phyloP scores from a whole-genome alignment of 2,888 invertebrate species.

The Resseliella maxima region DNA sequence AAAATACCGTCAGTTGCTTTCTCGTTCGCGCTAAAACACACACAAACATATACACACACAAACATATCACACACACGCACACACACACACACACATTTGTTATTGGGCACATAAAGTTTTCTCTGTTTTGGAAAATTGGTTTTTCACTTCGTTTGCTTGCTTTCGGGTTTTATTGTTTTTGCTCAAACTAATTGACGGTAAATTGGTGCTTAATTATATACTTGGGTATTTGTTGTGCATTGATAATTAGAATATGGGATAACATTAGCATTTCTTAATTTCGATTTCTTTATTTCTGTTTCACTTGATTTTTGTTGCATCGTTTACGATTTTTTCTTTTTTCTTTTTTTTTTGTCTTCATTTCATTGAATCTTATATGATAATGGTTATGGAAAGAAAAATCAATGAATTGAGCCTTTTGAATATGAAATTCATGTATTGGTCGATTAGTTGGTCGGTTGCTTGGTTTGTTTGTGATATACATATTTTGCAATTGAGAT shows the following conservation, averaged over 20 bases:
- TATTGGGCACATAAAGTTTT: not conserved
- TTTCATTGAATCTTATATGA: too few relatives aligned
- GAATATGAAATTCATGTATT: too few relatives aligned
- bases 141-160: slow-evolving; percentile 55
- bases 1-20: too few relatives aligned
- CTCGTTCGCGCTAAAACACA: too few relatives aligned
- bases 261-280: slow-evolving; percentile 53
- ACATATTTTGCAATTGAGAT: too few relatives aligned
- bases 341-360: not conserved
- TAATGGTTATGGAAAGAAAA: too few relatives aligned
- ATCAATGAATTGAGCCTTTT: too few relatives aligned
- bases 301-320: not conserved
- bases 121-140: slow-evolving; percentile 52
- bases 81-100: not conserved
- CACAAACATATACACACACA: not conserved
- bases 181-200: slow-evolving; percentile 47
- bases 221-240: slow-evolving; percentile 40
- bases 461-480: too few relatives aligned
- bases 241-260: slow-evolving; percentile 41
- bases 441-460: not conserved
- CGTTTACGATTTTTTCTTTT: not conserved
- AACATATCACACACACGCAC: not conserved
- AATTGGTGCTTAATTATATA: slow-evolving; percentile 53
- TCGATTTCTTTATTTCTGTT: slow-evolving; percentile 7
- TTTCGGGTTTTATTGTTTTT: slow-evolving; percentile 51